Conservation (phyloP, 2,797 vertebrate species). For the Nannoperca obscura region DNA sequence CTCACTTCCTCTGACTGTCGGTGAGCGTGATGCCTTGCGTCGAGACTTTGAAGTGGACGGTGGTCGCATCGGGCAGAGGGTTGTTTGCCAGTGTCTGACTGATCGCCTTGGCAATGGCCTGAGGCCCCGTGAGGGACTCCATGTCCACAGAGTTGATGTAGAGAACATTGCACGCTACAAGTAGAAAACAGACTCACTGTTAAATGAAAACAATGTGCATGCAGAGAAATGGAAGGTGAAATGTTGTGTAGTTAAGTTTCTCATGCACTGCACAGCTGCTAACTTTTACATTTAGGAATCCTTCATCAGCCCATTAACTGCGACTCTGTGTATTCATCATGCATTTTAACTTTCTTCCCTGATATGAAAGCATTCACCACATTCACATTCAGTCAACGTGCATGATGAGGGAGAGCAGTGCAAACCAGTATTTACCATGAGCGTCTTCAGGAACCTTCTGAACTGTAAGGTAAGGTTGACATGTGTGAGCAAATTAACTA, state of each 20-base stretch:
- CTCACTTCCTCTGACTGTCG: conserved; percentile 99
- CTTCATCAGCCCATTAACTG: neutral
- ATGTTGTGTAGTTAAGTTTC: neutral
- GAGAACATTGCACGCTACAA: conserved; percentile 94
- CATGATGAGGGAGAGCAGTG: conserved; percentile 34
- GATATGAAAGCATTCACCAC: neutral
- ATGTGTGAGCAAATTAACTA: conserved; percentile 32
- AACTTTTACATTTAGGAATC: neutral
- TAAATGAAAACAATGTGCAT: neutral
- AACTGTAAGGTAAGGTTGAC: conserved; percentile 73
- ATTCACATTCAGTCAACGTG: conserved; percentile 34
- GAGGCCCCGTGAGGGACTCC: conserved; percentile 97
- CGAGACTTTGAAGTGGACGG: conserved; percentile 97
- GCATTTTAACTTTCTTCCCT: conserved; percentile 11
- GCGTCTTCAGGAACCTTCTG: conserved; percentile 84
- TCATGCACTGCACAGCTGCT: conserved; percentile 34
- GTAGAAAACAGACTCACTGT: neutral
- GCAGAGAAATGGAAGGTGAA: conserved; percentile 20
- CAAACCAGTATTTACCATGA: conserved; percentile 81
- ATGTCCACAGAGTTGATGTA: conserved; percentile 98
- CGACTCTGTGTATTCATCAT: conserved; percentile 14
- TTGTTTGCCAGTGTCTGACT: conserved; percentile 90
- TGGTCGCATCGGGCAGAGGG: conserved; percentile 88
- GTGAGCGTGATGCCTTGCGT: conserved; percentile 97
- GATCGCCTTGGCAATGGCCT: conserved; percentile 94